Percentiles rank a stretch among this genome's conserved stretches.
Evolutionary conservation across 2,797 vertebrate genomes (phyloP).

Genomic region (Bradypus variegatus): DNA sequence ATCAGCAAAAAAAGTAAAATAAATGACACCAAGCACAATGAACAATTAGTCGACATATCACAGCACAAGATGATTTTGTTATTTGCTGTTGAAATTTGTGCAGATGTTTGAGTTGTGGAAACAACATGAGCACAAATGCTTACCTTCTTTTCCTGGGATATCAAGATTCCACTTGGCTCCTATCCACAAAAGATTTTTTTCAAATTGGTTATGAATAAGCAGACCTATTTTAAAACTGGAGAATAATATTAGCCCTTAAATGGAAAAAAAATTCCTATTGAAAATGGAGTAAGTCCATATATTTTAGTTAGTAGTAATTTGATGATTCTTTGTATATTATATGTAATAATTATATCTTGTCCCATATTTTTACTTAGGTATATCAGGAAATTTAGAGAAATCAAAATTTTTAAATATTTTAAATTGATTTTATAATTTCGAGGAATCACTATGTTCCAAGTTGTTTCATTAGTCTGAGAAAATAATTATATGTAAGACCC

Average conservation of each 20-base stretch:
- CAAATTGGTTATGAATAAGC: background rate
- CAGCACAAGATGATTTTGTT: background rate
- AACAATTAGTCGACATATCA: background rate
- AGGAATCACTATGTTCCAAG: background rate
- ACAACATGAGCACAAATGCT: background rate
- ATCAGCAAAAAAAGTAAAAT: background rate
- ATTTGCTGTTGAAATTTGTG: background rate
- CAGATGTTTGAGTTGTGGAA: background rate
- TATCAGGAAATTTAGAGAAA: background rate
- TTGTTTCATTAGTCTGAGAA: background rate
- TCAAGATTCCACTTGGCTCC: background rate
- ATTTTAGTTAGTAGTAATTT: background rate
- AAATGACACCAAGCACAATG: background rate
- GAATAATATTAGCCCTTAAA: background rate
- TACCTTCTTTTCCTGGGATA: background rate
- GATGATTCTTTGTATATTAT: background rate
- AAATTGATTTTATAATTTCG: background rate
- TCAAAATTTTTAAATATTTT: background rate
- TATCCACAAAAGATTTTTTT: background rate
- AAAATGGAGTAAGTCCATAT: background rate
- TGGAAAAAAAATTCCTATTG: background rate
- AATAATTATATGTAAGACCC: too few relatives aligned
- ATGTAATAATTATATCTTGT: background rate
- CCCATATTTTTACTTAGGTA: background rate
- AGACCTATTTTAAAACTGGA: background rate